Conservation (phyloP, 2,888 invertebrate species). For the Harpalus rubripes region DNA sequence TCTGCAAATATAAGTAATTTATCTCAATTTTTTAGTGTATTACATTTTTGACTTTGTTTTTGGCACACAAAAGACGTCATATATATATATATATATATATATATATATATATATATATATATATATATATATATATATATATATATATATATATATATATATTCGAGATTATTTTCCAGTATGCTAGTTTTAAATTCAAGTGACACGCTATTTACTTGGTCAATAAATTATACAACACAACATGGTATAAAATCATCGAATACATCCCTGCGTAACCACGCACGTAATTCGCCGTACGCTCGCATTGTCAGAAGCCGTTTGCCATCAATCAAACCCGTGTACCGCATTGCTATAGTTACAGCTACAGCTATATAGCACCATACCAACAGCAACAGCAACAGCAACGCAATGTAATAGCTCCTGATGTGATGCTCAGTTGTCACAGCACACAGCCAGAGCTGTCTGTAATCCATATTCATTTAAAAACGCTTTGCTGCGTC, state of each 20-base stretch:
- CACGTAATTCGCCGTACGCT: background rate
- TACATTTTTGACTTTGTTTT: no score
- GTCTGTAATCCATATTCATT: constrained; percentile 40
- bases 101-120: no score
- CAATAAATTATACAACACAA: no score
- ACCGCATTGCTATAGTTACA: no score
- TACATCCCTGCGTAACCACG: constrained; percentile 7
- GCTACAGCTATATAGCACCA: background rate
- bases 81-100: no score
- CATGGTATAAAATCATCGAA: background rate
- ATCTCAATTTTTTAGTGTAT: no score
- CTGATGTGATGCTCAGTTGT: constrained; percentile 33
- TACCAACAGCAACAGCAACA: no score
- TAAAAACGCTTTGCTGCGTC: constrained; percentile 33
- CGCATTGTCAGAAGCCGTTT: background rate
- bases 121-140: no score
- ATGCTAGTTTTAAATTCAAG: background rate
- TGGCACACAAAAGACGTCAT: no score
- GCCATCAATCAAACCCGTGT: constrained; percentile 30
- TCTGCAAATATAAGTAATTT: no score
- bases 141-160: no score
- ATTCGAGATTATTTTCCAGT: no score
- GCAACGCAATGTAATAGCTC: constrained; percentile 17
- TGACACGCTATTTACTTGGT: background rate
- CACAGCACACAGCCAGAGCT: constrained; percentile 8